Conservation (phyloP, 2,797 vertebrate species). For the Argyrosomus regius region DNA sequence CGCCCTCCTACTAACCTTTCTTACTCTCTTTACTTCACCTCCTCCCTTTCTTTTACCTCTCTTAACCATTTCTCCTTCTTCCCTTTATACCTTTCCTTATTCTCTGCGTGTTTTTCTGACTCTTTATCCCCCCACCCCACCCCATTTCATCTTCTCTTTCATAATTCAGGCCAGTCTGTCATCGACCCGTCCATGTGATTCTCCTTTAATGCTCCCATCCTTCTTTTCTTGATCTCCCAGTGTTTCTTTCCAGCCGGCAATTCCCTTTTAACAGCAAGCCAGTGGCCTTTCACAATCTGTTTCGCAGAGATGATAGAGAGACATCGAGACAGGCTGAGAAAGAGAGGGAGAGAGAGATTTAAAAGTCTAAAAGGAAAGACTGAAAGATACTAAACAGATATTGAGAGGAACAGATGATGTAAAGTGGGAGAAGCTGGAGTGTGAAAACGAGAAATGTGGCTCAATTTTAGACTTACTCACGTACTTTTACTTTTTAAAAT, state of each 20-base stretch:
- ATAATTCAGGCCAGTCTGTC: conserved; percentile 69
- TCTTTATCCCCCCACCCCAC: conserved; percentile 19
- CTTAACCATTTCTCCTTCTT: conserved; percentile 21
- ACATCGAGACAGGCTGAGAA: conserved; percentile 13
- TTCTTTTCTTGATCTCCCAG: conserved; percentile 45
- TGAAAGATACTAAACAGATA: conserved; percentile 55
- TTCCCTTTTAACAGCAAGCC: conserved; percentile 68
- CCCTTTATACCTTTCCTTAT: background rate
- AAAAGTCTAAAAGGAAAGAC: conserved; percentile 44
- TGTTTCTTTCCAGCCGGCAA: conserved; percentile 60
- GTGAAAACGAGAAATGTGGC: conserved; percentile 24
- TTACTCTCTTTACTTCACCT: conserved; percentile 14
- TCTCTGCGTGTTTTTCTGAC: conserved; percentile 7
- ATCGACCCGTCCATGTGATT: conserved; percentile 60
- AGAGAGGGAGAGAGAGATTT: conserved; percentile 25
- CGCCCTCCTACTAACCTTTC: conserved; percentile 41
- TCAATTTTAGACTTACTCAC: conserved; percentile 2
- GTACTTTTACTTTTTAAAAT: background rate
- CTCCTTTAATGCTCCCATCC: conserved; percentile 50
- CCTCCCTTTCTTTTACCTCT: conserved; percentile 15
- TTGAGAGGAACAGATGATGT: conserved; percentile 45
- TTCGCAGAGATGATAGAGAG: conserved; percentile 68
- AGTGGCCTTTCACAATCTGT: conserved; percentile 71
- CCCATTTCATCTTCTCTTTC: conserved; percentile 59
- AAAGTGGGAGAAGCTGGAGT: conserved; percentile 19